Conservation (phyloP, 2,888 invertebrate genomes). For the Cryptops parisi region DNA sequence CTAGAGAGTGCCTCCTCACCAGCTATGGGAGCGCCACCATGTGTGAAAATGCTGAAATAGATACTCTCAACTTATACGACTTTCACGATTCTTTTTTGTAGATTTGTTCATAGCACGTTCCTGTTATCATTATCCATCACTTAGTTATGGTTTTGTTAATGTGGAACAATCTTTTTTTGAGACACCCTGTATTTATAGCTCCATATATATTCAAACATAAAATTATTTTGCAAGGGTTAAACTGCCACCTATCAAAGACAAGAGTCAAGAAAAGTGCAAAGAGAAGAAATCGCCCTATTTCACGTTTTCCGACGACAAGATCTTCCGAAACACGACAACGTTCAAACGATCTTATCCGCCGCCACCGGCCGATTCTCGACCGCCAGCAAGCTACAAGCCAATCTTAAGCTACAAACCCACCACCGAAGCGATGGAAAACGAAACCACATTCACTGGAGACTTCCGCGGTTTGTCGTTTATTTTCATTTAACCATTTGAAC, state of each 20-base stretch:
- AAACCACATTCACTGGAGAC: background rate
- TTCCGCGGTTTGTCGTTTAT: no score
- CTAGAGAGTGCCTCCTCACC: no score
- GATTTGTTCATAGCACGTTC: no score
- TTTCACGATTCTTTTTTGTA: no score
- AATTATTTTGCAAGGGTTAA: background rate
- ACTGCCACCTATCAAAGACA: background rate
- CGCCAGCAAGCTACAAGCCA: background rate
- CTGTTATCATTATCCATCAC: no score
- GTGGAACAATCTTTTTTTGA: no score
- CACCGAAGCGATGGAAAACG: background rate
- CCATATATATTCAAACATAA: background rate
- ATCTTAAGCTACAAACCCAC: background rate
- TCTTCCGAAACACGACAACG: background rate
- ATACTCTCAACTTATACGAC: no score
- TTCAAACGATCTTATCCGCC: background rate
- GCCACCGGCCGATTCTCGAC: background rate
- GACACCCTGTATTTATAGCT: background rate
- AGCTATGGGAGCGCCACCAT: no score
- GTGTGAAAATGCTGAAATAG: no score
- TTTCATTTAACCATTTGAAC: no score
- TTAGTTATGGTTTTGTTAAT: no score
- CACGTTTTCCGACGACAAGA: background rate
- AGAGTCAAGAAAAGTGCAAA: background rate
- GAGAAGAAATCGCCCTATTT: background rate